These are phyloP conservation scores for Nezara viridula DNA, from an alignment of 2,888 invertebrate genomes.

Conservation along the genomic window DNA sequence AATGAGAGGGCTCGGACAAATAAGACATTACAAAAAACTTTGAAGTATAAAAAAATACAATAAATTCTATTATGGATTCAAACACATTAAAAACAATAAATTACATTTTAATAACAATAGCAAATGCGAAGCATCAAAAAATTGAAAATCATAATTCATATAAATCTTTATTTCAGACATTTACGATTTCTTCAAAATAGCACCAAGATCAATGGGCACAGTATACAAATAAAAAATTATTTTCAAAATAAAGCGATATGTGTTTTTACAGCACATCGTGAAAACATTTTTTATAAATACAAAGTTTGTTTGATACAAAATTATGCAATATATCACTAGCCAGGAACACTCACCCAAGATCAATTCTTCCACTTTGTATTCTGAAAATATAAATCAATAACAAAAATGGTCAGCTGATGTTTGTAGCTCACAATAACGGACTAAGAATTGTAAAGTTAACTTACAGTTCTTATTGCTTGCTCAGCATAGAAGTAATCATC, in stretches of 20 bases:
- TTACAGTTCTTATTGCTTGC: slow-evolving; percentile 74
- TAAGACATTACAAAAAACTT: background rate
- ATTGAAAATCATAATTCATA: background rate
- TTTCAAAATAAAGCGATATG: background rate
- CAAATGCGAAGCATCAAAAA: background rate
- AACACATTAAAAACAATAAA: background rate
- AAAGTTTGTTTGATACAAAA: background rate
- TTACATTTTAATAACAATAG: background rate
- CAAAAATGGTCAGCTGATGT: background rate
- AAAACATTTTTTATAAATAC: background rate
- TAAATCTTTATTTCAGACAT: background rate
- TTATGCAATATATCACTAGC: background rate
- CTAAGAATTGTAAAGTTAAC: slow-evolving; percentile 64
- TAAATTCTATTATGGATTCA: background rate
- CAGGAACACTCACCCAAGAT: slow-evolving; percentile 61
- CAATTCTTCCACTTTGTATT: slow-evolving; percentile 74
- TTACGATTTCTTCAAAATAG: background rate
- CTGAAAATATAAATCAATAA: slow-evolving; percentile 67
- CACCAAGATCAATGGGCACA: background rate
- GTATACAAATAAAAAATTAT: background rate
- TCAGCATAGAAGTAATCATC: slow-evolving; percentile 83
- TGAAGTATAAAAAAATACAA: background rate
- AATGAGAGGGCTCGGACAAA: background rate
- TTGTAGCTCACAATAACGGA: background rate
- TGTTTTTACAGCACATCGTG: background rate